Evolutionary conservation across 1,140 invertebrate species (phyloP).

Genomic region (Procambarus virginalis): DNA sequence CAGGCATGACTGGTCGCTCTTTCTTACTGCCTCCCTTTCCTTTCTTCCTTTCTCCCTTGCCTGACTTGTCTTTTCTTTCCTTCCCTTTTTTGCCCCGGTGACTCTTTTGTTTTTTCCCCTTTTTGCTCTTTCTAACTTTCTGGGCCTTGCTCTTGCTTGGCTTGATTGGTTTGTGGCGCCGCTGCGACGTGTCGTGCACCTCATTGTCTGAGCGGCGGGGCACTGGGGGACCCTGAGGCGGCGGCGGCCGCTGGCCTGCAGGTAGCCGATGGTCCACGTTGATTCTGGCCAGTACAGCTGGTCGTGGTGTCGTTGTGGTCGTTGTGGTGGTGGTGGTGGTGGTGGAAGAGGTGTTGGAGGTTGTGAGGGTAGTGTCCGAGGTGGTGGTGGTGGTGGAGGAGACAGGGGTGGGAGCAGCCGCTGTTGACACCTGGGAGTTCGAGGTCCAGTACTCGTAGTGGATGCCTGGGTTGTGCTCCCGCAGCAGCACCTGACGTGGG

Average conservation of each 20-base stretch:
- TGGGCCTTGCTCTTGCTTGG: neutral
- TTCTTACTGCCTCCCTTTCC: neutral
- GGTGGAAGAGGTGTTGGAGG: neutral
- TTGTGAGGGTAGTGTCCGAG: slow-evolving; percentile 3
- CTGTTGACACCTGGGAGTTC: neutral
- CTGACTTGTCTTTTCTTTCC: neutral
- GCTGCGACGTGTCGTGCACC: neutral
- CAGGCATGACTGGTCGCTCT: neutral
- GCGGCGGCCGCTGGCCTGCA: neutral
- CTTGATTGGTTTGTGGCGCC: neutral
- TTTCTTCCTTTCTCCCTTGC: neutral
- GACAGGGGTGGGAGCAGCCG: neutral
- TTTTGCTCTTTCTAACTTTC: neutral
- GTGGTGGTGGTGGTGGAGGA: slow-evolving; percentile 1
- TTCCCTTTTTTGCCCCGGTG: neutral
- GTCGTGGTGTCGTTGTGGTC: slow-evolving; percentile 9
- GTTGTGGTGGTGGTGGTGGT: neutral
- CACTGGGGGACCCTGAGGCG: neutral
- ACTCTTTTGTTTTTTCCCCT: neutral
- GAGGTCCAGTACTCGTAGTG: slow-evolving; percentile 60
- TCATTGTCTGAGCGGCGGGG: neutral
- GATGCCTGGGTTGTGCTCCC: slow-evolving; percentile 37
- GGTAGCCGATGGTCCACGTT: neutral
- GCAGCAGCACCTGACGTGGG: slow-evolving; percentile 12
- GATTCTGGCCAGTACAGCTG: slow-evolving; percentile 12